These are phyloP conservation scores for Sylvia atricapilla DNA, from an alignment of 2,113 vertebrate genomes.

Conservation along the genomic window DNA sequence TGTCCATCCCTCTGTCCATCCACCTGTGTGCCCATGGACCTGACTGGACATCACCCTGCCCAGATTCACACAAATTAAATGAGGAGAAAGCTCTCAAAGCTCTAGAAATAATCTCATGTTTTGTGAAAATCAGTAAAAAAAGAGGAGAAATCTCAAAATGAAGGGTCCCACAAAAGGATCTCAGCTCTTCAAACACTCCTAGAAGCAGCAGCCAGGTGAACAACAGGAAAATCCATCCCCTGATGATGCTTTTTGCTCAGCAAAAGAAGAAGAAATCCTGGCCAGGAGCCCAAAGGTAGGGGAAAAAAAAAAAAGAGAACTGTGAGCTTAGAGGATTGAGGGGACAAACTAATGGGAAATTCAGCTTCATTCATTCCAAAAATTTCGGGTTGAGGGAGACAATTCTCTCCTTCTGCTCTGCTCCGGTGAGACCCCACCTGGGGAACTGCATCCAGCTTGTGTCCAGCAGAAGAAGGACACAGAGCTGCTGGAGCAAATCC, in stretches of 20 bases:
- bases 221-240: background rate
- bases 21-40: too few relatives aligned
- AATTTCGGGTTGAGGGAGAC: rapidly evolving
- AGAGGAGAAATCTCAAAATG: background rate
- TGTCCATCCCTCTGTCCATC: background rate
- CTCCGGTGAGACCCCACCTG: background rate
- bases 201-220: background rate
- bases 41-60: background rate
- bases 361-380: rapidly evolving
- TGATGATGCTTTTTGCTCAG: background rate
- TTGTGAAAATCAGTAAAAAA: background rate
- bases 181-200: background rate
- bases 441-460: background rate
- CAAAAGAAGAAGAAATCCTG: background rate
- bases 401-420: background rate
- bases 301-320: too few relatives aligned
- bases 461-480: rapidly evolving
- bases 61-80: background rate
- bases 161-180: background rate
- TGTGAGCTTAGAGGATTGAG: background rate
- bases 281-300: background rate
- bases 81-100: background rate
- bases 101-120: background rate
- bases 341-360: background rate
- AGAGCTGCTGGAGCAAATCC: rapidly evolving